These are phyloP conservation scores for Callimico goeldii DNA, from an alignment of 2,797 vertebrate species.

Conservation along the genomic window DNA sequence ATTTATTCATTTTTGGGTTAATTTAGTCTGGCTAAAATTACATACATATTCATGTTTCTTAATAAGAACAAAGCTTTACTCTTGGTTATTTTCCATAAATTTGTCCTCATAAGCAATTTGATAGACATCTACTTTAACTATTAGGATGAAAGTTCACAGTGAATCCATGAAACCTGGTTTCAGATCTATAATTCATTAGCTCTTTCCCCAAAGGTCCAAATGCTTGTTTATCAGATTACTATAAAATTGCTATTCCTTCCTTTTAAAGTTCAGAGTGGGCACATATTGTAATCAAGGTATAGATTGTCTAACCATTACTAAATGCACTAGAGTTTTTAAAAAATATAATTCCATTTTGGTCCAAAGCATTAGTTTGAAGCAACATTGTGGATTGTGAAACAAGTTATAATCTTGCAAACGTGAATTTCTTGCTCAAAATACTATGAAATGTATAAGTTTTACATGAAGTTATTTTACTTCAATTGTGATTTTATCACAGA, in stretches of 20 bases:
- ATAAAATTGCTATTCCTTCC: slow-evolving; percentile 63
- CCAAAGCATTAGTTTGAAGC: slow-evolving; percentile 2
- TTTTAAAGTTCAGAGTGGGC: slow-evolving; percentile 39
- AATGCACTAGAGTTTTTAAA: slow-evolving; percentile 37
- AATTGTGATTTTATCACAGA: background rate
- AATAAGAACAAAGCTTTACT: slow-evolving; percentile 85
- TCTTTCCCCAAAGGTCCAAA: slow-evolving; percentile 52
- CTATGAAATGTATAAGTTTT: background rate
- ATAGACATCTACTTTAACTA: slow-evolving; percentile 81
- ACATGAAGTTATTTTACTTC: background rate
- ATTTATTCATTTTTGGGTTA: slow-evolving; percentile 81
- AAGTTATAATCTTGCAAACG: slow-evolving; percentile 18
- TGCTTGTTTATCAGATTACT: slow-evolving; percentile 63
- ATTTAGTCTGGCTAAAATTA: slow-evolving; percentile 86
- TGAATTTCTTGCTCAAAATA: background rate
- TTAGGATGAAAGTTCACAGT: slow-evolving; percentile 73
- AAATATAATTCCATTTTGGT: slow-evolving; percentile 57
- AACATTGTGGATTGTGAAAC: slow-evolving; percentile 23
- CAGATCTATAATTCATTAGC: slow-evolving; percentile 79
- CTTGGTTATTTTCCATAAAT: slow-evolving; percentile 86
- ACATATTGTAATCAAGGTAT: slow-evolving; percentile 26
- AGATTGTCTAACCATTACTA: slow-evolving; percentile 45
- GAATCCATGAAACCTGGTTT: slow-evolving; percentile 65
- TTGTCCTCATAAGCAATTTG: slow-evolving; percentile 83
- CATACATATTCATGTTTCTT: slow-evolving; percentile 87